Evolutionary conservation across 1,140 invertebrate species (phyloP), one percentile per base, ranked within the genome.

Genomic region (Hyposmocoma kahamanoa): DNA sequence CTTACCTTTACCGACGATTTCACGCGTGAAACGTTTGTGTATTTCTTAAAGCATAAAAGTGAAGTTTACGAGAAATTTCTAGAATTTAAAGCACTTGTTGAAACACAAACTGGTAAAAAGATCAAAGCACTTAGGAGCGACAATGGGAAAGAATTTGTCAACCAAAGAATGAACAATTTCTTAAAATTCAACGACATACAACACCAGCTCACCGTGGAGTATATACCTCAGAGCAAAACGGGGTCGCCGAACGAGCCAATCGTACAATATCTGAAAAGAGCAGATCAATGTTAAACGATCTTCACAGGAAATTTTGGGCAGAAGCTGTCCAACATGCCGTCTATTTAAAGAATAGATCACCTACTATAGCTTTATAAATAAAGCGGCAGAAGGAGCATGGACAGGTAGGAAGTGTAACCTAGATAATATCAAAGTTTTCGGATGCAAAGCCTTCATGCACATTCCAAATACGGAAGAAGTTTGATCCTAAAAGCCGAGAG

Each of bases 1-100:
- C 15, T 85, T 10, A 8, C 59, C 0, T 63, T 84, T 24, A 81
- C 66, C 45, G 79, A 86, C 56, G 62, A 82, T 19, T 60, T 17
- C 20, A 53, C 56, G 34, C 22, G 50, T 38, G 74, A 56, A 43
- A 44, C 50, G 10, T 63, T 64, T 51, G 55, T 76, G 18, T 80
- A 45, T 20, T 45, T 45, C 32, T 18, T 45, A 10, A 45, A 45
- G 17, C 3, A 3, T 3, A 45, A 45, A 59, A 76, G 86, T 61
- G 80, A 42, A 89, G 56, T 89, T 4, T 39, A 19, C 5, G 36
- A 39, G 15, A 8, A 39, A 8, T 39, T 39, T n/a, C 18, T 19
- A 20, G 89, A 59, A 70, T 90, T 10, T 78, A 89, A 52, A 89
- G 90, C 66, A 88, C 88, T 32, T 89, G 90, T 75, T 69, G 89